These are phyloP conservation scores for Amphipyra berbera DNA, from an alignment of 2,888 invertebrate genomes.

Conservation along the genomic window DNA sequence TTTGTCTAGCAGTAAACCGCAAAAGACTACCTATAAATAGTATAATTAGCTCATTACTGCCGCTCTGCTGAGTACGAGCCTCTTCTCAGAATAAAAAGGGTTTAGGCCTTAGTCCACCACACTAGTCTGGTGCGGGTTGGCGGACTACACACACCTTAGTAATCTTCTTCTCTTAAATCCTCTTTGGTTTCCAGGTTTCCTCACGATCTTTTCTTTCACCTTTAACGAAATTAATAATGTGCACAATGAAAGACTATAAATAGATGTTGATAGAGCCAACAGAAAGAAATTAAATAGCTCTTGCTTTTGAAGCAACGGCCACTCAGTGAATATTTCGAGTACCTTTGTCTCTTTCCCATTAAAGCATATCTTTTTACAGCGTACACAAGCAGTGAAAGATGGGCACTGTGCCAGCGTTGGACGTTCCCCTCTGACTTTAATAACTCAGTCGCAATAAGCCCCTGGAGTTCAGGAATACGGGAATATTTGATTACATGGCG, in stretches of 20 bases:
- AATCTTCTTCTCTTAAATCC: too few relatives aligned
- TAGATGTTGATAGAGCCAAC: background rate
- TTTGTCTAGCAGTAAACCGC: too few relatives aligned
- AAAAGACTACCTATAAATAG: too few relatives aligned
- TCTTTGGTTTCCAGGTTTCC: too few relatives aligned
- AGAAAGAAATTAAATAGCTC: background rate
- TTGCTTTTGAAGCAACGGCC: conserved; percentile 26
- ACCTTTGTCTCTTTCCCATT: conserved; percentile 29
- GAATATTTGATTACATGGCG: conserved; percentile 43
- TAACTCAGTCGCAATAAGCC: conserved; percentile 50
- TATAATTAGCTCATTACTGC: too few relatives aligned
- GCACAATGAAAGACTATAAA: background rate
- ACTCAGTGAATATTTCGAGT: conserved; percentile 26
- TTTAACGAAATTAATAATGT: too few relatives aligned
- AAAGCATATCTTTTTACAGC: conserved; percentile 45
- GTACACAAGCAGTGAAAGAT: conserved; percentile 32
- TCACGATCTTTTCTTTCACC: too few relatives aligned
- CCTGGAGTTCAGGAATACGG: conserved; percentile 32
- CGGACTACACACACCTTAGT: too few relatives aligned
- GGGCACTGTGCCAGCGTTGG: conserved; percentile 50
- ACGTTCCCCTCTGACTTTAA: conserved; percentile 44
- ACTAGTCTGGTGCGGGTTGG: too few relatives aligned
- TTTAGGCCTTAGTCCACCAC: too few relatives aligned
- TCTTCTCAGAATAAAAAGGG: too few relatives aligned
- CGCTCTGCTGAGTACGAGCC: too few relatives aligned